These are phyloP conservation scores for Argyrosomus japonicus DNA, from an alignment of 2,113 vertebrate genomes.

Conservation along the genomic window DNA sequence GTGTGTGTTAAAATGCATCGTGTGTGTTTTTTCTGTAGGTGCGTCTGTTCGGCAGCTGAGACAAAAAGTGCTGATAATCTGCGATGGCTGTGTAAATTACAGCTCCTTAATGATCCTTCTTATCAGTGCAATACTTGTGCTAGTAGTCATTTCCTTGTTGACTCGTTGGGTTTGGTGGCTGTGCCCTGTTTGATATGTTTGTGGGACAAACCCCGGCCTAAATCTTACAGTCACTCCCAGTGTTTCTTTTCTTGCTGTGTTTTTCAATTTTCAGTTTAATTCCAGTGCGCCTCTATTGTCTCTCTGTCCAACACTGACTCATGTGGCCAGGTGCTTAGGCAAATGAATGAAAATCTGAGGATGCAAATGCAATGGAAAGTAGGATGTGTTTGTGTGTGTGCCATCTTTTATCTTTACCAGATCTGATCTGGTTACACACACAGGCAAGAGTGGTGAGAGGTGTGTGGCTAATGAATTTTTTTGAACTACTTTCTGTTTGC, in stretches of 20 bases:
- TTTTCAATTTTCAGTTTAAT: background rate
- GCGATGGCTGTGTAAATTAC: background rate
- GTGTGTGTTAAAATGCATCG: background rate
- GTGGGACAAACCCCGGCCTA: background rate
- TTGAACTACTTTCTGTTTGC: background rate
- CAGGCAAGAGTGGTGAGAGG: background rate
- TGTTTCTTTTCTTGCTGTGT: background rate
- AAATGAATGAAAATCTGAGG: slow-evolving; percentile 77
- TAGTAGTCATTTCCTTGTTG: slow-evolving; percentile 46
- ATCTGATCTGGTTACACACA: slow-evolving; percentile 7
- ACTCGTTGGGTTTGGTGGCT: background rate
- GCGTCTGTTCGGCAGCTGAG: background rate
- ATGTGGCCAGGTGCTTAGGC: slow-evolving; percentile 62
- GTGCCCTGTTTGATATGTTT: background rate
- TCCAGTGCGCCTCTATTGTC: background rate
- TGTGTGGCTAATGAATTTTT: too few species aligned
- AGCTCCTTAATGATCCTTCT: background rate
- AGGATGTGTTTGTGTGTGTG: slow-evolving; percentile 13
- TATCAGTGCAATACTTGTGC: slow-evolving; percentile 28
- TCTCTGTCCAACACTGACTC: background rate
- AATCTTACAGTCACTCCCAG: background rate
- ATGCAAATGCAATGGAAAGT: slow-evolving; percentile 80
- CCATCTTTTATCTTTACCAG: slow-evolving; percentile 10
- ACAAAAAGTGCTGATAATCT: slow-evolving; percentile 15
- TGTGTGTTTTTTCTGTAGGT: background rate